These are phyloP conservation scores for Perdita meconis DNA, from an alignment of 2,888 invertebrate genomes.

Conservation along the genomic window DNA sequence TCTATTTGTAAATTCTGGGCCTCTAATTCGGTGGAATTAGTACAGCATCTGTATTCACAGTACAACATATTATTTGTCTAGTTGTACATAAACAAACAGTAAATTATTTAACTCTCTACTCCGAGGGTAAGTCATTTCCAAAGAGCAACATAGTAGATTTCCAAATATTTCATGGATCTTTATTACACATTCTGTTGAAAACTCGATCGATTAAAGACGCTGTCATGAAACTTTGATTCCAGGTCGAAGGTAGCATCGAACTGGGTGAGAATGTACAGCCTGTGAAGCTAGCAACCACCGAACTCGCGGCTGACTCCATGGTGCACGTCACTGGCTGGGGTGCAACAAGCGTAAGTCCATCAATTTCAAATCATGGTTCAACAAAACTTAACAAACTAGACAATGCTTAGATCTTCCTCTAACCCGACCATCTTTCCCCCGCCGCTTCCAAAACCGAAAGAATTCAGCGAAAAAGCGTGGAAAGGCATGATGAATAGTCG, in stretches of 20 bases:
- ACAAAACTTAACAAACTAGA: no score
- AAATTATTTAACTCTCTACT: no score
- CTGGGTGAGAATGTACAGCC: conserved; percentile 48
- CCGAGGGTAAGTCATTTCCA: no score
- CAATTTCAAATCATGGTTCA: not conserved
- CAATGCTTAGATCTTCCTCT: no score
- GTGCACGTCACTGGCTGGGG: conserved; percentile 81
- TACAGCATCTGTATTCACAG: no score
- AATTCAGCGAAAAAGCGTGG: not conserved
- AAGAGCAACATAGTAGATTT: no score
- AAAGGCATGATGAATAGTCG: not conserved
- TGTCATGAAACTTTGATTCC: conserved; percentile 19
- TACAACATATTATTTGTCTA: no score
- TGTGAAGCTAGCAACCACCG: conserved; percentile 45
- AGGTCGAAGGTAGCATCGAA: conserved; percentile 58
- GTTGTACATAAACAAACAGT: no score
- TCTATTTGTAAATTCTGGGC: no score
- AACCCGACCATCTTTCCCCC: no score
- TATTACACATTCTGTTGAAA: not conserved
- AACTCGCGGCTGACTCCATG: conserved; percentile 56
- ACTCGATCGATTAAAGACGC: not conserved
- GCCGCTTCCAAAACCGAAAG: not conserved
- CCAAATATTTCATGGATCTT: no score
- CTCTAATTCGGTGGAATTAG: no score
- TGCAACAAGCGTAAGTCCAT: conserved; percentile 45